phyloP scores from a whole-genome alignment of 2,888 invertebrate genomes.

The Clanis bilineata region DNA sequence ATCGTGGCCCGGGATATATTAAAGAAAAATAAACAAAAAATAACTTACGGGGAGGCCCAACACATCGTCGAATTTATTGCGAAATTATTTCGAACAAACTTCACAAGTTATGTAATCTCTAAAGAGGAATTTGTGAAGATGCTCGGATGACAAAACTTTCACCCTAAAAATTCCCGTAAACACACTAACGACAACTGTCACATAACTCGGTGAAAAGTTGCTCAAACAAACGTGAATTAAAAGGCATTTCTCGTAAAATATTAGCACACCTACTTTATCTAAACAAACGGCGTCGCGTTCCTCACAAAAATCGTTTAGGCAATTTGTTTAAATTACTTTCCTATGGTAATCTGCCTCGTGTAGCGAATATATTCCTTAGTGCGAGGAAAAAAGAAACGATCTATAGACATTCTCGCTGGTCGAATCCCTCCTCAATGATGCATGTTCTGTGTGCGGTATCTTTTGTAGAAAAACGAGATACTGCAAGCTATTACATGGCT shows the following conservation, averaged over 20 bases:
- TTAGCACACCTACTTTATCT: conserved; percentile 51
- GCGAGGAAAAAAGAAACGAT: conserved; percentile 48
- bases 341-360: conserved; percentile 71
- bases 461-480: conserved; percentile 66
- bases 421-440: conserved; percentile 64
- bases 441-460: conserved; percentile 60
- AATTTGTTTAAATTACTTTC: conserved; percentile 78
- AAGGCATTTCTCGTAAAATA: conserved; percentile 40
- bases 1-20: conserved; percentile 40
- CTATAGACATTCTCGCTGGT: conserved; percentile 53
- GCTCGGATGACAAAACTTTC: conserved; percentile 22
- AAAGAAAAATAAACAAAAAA: conserved; percentile 54
- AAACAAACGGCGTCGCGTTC: conserved; percentile 60
- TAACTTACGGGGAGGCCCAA: conserved; percentile 48
- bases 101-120: conserved; percentile 51
- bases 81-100: conserved; percentile 48
- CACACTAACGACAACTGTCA: conserved; percentile 31
- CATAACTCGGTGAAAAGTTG: conserved; percentile 36
- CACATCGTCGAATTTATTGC: conserved; percentile 52
- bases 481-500: conserved; percentile 69
- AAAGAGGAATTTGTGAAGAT: conserved; percentile 42
- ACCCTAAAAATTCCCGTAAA: conserved; percentile 32
- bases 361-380: conserved; percentile 62
- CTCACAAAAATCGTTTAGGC: conserved; percentile 71
- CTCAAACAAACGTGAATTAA: conserved; percentile 33